Conservation (phyloP, 2,797 vertebrate genomes). For the Lacerta agilis region DNA sequence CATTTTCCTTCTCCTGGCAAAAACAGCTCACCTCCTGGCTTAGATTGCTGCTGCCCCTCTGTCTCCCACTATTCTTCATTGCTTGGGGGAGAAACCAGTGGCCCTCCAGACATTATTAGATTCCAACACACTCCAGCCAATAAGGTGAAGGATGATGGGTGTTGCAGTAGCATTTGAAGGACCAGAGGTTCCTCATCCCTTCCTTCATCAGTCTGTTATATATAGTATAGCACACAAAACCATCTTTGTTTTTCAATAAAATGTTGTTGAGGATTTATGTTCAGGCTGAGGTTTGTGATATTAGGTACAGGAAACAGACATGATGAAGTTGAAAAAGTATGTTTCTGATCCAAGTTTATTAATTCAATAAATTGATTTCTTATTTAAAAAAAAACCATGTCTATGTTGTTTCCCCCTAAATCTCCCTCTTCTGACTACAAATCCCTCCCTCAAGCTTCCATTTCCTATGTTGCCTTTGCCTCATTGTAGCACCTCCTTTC, state of each 20-base stretch:
- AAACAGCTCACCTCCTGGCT: neutral
- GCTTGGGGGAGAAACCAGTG: too few species aligned
- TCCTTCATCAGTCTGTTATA: neutral
- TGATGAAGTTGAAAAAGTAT: neutral
- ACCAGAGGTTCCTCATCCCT: neutral
- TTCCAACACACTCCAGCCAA: too few species aligned
- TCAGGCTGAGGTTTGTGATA: neutral
- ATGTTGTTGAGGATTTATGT: neutral
- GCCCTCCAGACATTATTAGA: too few species aligned
- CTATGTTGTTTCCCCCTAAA: neutral
- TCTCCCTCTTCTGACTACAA: neutral
- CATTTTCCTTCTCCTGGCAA: neutral
- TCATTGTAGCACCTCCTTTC: neutral
- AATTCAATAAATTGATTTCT: slow-evolving; percentile 17
- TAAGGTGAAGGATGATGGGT: too few species aligned
- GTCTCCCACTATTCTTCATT: too few species aligned
- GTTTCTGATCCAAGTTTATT: neutral
- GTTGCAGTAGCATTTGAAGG: too few species aligned
- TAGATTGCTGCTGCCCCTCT: neutral
- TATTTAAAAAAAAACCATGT: neutral
- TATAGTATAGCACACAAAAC: neutral
- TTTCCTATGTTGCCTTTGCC: too few species aligned
- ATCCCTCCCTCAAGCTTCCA: too few species aligned
- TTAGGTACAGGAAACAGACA: neutral
- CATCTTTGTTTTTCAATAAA: neutral